These are phyloP conservation scores for Sebastes nivosus DNA, from an alignment of 2,797 vertebrate genomes.

Conservation along the genomic window DNA sequence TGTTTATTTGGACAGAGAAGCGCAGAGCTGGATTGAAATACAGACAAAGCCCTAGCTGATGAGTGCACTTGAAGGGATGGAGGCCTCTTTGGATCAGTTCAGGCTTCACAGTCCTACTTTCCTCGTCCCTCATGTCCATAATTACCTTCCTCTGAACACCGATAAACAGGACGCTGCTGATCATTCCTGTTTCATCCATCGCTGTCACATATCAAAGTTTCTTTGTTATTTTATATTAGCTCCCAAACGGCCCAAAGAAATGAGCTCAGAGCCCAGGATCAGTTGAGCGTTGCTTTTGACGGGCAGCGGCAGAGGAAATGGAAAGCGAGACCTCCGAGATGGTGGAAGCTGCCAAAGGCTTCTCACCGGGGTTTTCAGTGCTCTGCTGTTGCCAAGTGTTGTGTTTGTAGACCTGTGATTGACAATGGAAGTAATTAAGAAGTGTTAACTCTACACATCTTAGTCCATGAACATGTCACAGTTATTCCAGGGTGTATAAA, in stretches of 20 bases:
- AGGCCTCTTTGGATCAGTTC: conserved; percentile 21
- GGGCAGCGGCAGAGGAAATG: conserved; percentile 12
- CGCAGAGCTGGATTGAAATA: neutral
- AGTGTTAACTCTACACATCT: neutral
- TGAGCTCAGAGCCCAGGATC: conserved; percentile 6
- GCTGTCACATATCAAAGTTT: conserved; percentile 32
- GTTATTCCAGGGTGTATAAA: neutral
- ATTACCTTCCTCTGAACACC: conserved; percentile 23
- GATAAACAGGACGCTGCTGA: conserved; percentile 13
- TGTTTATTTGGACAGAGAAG: conserved; percentile 6
- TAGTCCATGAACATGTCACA: neutral
- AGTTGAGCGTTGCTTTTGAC: conserved; percentile 23
- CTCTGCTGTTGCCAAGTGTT: conserved; percentile 15
- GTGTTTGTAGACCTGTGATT: conserved; percentile 11
- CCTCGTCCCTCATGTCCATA: conserved; percentile 2
- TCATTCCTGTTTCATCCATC: conserved; percentile 15
- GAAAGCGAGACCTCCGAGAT: conserved; percentile 7
- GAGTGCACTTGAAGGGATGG: neutral
- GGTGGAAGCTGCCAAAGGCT: conserved; percentile 22
- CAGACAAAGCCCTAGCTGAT: neutral
- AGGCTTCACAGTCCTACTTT: conserved; percentile 5
- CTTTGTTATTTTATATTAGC: conserved; percentile 35
- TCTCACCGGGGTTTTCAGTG: conserved; percentile 4
- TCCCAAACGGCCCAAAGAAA: conserved; percentile 30
- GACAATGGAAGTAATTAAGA: conserved; percentile 18